Evolutionary conservation across 2,888 invertebrate genomes (phyloP), one percentile per base, ranked within the genome.

Genomic region (Drosophila robusta): DNA sequence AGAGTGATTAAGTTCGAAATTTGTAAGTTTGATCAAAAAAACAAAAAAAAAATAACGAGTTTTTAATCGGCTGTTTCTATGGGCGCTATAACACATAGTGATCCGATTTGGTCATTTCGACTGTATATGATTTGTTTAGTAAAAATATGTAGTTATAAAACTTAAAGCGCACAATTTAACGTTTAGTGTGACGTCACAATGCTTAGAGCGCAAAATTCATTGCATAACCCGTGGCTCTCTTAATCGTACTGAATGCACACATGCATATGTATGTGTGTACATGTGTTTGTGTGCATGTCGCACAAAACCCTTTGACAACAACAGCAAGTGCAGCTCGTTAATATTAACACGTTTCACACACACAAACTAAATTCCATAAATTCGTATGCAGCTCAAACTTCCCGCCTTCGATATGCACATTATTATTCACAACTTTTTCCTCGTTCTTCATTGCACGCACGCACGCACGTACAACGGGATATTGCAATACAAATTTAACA

Each of bases 401-500:
- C 12, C 32, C 36, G 12, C 34, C 12, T 12, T 12, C 34, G 26
- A 29, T 8, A 29, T 29, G 26, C 2, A 29, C 34, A 34, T 34
- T 39, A 63, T 55, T 51, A 36, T 61, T 36, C 46, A 29, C 12
- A 46, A 46, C 58, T 57, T 39, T 56, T 65, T 77, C 42, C 63
- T 51, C 47, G 9, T 61, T 57, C 34, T 38, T 57, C 22, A 72
- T 72, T 66, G 49, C 56, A 77, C 36, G 42, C 78, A 77, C 36
- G 42, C 78, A 77, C 73, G 73, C 56, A 46, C 52, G 16, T 29
- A 29, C 9, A 29, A 9, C 24, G 26, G 34, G 41, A 60, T 54
- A 66, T 72, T 78, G 55, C 60, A 54, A 61, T 57, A 61, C 57
- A 50, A 66, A 62, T 66, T 66, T n/a, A 61, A 54, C 56, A 55